A percentile compares a stretch with the other conserved stretches of the same genome.
Conservation (phyloP, 2,113 vertebrate genomes). For the Nothobranchius kuhntae region DNA sequence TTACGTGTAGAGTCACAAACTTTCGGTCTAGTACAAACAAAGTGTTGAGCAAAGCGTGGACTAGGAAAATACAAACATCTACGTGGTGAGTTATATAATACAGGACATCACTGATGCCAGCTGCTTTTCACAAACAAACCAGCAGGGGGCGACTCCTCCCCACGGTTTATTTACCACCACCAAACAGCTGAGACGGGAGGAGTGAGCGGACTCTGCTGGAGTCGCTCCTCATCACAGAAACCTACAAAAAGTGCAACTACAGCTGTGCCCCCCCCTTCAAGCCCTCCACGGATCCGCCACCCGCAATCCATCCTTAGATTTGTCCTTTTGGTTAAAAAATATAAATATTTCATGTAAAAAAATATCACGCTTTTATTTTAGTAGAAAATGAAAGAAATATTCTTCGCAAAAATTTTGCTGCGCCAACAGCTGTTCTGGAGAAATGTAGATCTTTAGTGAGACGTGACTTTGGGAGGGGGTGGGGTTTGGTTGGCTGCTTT, state of each 20-base stretch:
- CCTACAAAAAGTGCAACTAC: constrained; percentile 66
- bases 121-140: constrained; percentile 94
- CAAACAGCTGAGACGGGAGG: constrained; percentile 26
- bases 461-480: constrained; percentile 46
- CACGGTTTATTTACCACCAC: constrained; percentile 83
- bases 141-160: constrained; percentile 48
- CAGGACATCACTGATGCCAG: constrained; percentile 99
- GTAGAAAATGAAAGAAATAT: constrained; percentile 64
- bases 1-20: constrained; percentile 82
- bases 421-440: constrained; percentile 42
- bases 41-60: constrained; percentile 75
- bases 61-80: constrained; percentile 88
- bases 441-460: constrained; percentile 6
- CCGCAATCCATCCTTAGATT: constrained; percentile 53
- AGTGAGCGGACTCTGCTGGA: constrained; percentile 51
- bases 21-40: constrained; percentile 84
- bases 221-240: constrained; percentile 52
- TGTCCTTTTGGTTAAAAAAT: constrained; percentile 73
- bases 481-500: constrained; percentile 37
- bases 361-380: constrained; percentile 75
- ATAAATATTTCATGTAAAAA: constrained; percentile 86
- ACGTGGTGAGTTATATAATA: constrained; percentile 84
- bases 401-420: constrained; percentile 59
- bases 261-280: neutral
- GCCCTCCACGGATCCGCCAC: constrained; percentile 52